A percentile compares a stretch with the other conserved stretches of the same genome.
Conservation (phyloP, 1,140 invertebrate species). For the Halictus rubicundus region DNA sequence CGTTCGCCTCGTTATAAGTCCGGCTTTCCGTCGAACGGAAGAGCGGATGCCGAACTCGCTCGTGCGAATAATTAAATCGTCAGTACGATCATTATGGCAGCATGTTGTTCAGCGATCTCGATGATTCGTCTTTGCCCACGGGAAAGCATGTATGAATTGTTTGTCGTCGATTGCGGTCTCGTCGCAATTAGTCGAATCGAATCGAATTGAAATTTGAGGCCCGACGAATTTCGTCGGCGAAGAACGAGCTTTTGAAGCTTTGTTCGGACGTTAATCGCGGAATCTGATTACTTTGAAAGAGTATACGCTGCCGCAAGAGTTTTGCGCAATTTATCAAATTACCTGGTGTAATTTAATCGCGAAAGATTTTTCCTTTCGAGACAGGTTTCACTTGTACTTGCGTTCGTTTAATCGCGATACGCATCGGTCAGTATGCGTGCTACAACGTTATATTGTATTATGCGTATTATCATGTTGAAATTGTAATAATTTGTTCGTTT, state of each 20-base stretch:
- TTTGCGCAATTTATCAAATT: neutral
- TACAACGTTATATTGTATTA: too few relatives aligned
- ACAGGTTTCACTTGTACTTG: too few relatives aligned
- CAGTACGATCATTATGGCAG: conserved; percentile 45
- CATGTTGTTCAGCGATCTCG: conserved; percentile 21
- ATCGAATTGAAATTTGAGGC: neutral
- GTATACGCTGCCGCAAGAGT: too few relatives aligned
- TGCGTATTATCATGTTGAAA: too few relatives aligned
- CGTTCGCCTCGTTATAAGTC: conserved; percentile 45
- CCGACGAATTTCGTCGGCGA: neutral
- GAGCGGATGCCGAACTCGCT: conserved; percentile 38
- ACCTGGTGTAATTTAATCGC: neutral
- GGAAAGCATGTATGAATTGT: neutral
- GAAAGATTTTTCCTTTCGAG: neutral
- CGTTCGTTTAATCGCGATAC: too few relatives aligned
- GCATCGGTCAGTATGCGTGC: too few relatives aligned
- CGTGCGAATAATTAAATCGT: conserved; percentile 59
- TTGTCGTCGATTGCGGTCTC: neutral
- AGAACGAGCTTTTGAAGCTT: neutral
- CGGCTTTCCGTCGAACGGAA: conserved; percentile 25
- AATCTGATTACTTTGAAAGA: neutral
- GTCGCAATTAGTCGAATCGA: neutral
- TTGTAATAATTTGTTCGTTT: too few relatives aligned
- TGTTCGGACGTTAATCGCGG: neutral
- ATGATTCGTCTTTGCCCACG: conserved; percentile 23